Conservation (phyloP, 2,113 vertebrate species). For the Cheirogaleus medius region DNA sequence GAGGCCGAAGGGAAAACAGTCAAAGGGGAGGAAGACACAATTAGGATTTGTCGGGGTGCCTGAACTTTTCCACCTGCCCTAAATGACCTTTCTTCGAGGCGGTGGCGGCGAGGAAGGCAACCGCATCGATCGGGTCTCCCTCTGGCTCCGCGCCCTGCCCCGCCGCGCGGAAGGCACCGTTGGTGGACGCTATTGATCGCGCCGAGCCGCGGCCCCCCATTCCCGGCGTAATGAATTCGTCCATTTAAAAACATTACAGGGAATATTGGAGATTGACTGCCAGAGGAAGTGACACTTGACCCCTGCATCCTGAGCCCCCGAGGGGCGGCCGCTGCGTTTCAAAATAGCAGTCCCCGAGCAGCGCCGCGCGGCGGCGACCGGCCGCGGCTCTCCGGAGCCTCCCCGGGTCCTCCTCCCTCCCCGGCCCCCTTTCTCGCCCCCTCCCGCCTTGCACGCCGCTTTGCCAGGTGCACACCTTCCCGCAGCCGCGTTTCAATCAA, state of each 20-base stretch:
- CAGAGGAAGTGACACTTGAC: constrained; percentile 84
- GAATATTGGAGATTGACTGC: constrained; percentile 76
- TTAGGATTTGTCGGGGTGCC: not conserved
- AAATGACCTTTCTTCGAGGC: constrained; percentile 41
- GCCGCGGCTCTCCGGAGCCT: not conserved
- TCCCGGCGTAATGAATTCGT: constrained; percentile 76
- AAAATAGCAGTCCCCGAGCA: constrained; percentile 73
- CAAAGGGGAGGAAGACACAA: not conserved
- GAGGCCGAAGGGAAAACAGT: not conserved
- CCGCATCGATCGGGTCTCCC: not conserved
- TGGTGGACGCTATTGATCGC: constrained; percentile 41
- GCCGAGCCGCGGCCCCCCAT: constrained; percentile 31
- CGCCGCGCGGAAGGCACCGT: constrained; percentile 16
- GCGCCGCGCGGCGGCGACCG: not conserved
- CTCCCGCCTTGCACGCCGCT: not conserved
- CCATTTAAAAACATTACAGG: constrained; percentile 75
- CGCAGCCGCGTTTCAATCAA: constrained; percentile 2
- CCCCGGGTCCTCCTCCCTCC: not conserved
- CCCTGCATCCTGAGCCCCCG: constrained; percentile 73
- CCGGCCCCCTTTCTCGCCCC: not conserved
- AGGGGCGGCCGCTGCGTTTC: constrained; percentile 62
- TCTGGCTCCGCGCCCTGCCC: not conserved
- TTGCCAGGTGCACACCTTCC: not conserved
- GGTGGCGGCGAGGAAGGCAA: not conserved
- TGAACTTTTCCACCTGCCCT: constrained; percentile 23